Conservation (phyloP, 2,113 vertebrate genomes). For the Willisornis vidua region DNA sequence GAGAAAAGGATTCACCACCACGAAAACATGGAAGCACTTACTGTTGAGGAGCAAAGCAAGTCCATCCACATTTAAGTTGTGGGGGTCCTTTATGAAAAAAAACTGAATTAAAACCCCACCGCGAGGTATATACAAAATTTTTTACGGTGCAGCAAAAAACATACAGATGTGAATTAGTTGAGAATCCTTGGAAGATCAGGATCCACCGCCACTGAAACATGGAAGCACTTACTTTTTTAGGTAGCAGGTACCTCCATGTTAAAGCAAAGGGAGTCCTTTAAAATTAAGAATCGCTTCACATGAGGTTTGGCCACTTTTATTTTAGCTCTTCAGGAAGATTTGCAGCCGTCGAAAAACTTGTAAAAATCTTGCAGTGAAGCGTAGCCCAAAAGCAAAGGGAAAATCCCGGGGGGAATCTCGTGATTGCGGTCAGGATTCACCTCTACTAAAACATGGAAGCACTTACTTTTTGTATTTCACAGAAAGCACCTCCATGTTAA, state of each 20-base stretch:
- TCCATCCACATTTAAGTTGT: constrained; percentile 80
- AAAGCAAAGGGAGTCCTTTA: constrained; percentile 65
- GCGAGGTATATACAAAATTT: background rate
- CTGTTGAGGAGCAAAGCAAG: constrained; percentile 72
- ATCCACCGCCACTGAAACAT: constrained; percentile 77
- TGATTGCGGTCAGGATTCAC: constrained; percentile 64
- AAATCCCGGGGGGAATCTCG: background rate
- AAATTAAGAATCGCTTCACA: background rate
- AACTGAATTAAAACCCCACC: too few species aligned
- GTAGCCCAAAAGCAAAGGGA: too few species aligned
- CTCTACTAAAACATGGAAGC: constrained; percentile 84
- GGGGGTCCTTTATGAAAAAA: constrained; percentile 32
- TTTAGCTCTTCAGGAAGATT: too few species aligned
- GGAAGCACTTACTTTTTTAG: constrained; percentile 77
- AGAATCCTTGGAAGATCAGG: background rate
- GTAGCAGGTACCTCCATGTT: constrained; percentile 77
- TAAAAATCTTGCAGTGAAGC: too few species aligned
- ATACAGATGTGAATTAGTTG: rapidly evolving
- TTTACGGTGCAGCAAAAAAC: rapidly evolving
- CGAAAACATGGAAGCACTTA: constrained; percentile 85
- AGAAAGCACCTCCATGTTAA: constrained; percentile 83
- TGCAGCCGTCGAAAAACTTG: too few species aligned
- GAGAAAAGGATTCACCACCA: constrained; percentile 72
- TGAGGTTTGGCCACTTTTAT: too few species aligned
- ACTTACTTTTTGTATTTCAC: constrained; percentile 73